Base-by-base conservation (phyloP, 2,797 vertebrate species). In the Lacerta bilineata region DNA sequence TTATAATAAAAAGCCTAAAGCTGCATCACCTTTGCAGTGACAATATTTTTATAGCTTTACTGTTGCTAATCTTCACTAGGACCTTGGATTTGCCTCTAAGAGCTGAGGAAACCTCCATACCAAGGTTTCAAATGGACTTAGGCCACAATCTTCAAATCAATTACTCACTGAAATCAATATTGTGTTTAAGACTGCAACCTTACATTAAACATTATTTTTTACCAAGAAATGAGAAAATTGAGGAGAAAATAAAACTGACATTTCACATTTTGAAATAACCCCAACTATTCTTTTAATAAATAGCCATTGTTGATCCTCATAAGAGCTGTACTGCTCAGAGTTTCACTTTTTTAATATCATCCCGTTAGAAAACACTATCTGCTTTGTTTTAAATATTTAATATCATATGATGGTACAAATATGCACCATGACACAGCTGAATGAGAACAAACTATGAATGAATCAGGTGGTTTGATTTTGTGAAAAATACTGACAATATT, bases 401-500 rank as follows among this genome's bases (percentile, higher is more conserved):
- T 66, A 29, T 10, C 64, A 82, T 25, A 59, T 41, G 82, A 85
- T 1, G 64, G 50, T 92, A 36, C 68, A 15, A 17, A 20, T 78
- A 64, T 93, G 90, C 72, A 83, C 86, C 89, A 93, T 89, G 91
- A 88, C 77, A 91, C 86, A 91, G 83, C 41, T 89, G 90, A 94
- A 93, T 84, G 85, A 93, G 94, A 90, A 90, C 93, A 94, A 91
- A 90, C 81, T 90, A 83, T 94, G 39, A 68, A 94, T 75, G 23
- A 95, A 92, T 91, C 88, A 95, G 87, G 89, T 91, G 90, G 80
- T 87, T 90, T 85, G 69, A 91, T 93, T 90, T 94, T 94, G 92
- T 90, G 93, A 94, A 92, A 94, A 93, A 89, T 93, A 93, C 92
- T 93, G 89, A 95, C 94, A 92, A 80, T 91, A 91, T 92, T 95